A percentile compares a stretch with the other conserved stretches of the same genome.
phyloP scores from a whole-genome alignment of 1,140 invertebrate species.

The Pentalonia nigronervosa region DNA sequence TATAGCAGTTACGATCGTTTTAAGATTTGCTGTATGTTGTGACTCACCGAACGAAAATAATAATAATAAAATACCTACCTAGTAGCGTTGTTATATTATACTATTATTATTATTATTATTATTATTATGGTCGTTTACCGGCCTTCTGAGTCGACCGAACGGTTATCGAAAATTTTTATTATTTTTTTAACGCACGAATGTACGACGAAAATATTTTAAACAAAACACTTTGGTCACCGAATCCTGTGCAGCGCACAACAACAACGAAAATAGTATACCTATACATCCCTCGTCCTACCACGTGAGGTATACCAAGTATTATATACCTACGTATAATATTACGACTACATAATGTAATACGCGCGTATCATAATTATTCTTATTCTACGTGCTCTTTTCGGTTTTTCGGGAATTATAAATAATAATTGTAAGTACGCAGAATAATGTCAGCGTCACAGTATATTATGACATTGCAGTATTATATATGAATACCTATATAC shows the following conservation, averaged over 20 bases:
- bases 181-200: neutral
- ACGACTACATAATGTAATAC: neutral
- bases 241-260: neutral
- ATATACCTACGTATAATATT: neutral
- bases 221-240: neutral
- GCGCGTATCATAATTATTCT: neutral
- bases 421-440: neutral
- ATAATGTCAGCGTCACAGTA: neutral
- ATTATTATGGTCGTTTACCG: neutral
- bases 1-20: neutral
- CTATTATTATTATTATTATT: neutral
- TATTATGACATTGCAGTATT: neutral
- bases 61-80: constrained; percentile 17
- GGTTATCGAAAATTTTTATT: constrained; percentile 11
- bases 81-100: neutral
- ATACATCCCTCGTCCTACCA: neutral
- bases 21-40: neutral
- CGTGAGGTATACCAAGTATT: neutral
- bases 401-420: constrained; percentile 12
- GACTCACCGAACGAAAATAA: neutral
- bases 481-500: neutral
- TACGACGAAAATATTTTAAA: constrained; percentile 5
- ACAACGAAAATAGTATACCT: neutral
- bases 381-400: neutral
- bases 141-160: neutral